Conservation (phyloP, 37 sponge, comb jelly and placozoan species). For the Crambe crambe region DNA sequence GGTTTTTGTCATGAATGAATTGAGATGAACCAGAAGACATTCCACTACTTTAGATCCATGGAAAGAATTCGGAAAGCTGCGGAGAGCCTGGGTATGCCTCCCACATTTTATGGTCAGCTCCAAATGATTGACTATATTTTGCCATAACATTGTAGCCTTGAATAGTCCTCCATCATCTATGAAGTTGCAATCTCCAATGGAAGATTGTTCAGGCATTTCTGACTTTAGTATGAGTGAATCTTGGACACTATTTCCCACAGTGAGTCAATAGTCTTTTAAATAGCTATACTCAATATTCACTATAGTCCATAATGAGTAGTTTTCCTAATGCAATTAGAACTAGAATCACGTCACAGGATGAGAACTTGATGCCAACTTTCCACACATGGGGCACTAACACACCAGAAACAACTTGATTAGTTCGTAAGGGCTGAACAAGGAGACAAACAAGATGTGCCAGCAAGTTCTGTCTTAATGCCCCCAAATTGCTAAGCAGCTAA, state of each 20-base stretch:
- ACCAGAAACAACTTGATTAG: too few species aligned
- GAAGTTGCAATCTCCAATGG: background rate
- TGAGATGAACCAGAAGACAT: slow-evolving; percentile 22
- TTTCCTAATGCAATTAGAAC: too few species aligned
- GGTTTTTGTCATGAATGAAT: slow-evolving; percentile 22
- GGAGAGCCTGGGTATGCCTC: slow-evolving; percentile 15
- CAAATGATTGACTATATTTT: slow-evolving; percentile 39
- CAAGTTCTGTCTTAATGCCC: too few species aligned
- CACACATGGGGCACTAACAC: too few species aligned
- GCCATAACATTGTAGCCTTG: slow-evolving; percentile 37
- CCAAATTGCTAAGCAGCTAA: too few species aligned
- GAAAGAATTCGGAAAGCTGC: slow-evolving; percentile 25
- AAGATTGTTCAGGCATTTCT: background rate
- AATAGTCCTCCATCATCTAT: slow-evolving; percentile 5
- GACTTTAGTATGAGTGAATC: too few species aligned
- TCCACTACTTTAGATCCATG: slow-evolving; percentile 36
- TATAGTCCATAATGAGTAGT: background rate
- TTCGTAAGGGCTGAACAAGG: too few species aligned
- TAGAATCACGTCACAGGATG: too few species aligned
- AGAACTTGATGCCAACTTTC: too few species aligned
- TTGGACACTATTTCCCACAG: too few species aligned
- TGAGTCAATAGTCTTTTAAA: background rate
- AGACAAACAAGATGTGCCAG: too few species aligned
- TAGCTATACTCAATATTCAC: background rate
- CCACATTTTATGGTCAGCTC: slow-evolving; percentile 24